phyloP scores from a whole-genome alignment of 23 tunicate genomes.

The Oikopleura albicans region DNA sequence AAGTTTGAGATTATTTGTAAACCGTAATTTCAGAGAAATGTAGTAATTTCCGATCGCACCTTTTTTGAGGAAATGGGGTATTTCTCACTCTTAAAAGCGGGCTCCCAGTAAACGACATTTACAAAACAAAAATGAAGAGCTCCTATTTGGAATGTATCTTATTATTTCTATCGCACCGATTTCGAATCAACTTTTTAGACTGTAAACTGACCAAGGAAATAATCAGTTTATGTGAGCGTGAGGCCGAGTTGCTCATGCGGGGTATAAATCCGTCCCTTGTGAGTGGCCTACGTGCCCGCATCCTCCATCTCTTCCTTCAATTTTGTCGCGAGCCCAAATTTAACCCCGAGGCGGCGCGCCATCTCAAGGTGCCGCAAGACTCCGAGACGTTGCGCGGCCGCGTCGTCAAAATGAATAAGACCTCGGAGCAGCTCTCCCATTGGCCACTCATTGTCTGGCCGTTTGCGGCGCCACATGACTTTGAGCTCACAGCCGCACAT shows the following conservation, averaged over 20 bases:
- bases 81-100: too few relatives aligned
- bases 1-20: too few relatives aligned
- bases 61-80: too few relatives aligned
- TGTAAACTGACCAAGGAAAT: constrained; percentile 65
- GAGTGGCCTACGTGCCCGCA: constrained; percentile 60
- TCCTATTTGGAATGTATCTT: too few relatives aligned
- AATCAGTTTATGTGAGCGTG: constrained; percentile 53
- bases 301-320: constrained; percentile 39
- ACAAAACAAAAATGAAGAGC: too few relatives aligned
- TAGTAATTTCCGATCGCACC: too few relatives aligned
- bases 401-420: background rate
- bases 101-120: too few relatives aligned
- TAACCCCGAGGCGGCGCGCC: constrained; percentile 73
- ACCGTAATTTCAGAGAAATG: too few relatives aligned
- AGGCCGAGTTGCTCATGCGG: constrained; percentile 67
- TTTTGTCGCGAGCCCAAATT: constrained; percentile 74
- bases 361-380: constrained; percentile 38
- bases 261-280: constrained; percentile 36
- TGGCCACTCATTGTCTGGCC: constrained; percentile 11
- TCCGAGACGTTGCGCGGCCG: background rate
- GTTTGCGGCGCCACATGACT: background rate
- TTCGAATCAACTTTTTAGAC: too few relatives aligned
- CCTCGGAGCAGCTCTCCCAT: background rate
- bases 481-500: constrained; percentile 12
- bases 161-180: too few relatives aligned